phyloP scores from a whole-genome alignment of 2,888 invertebrate genomes.

The Metalampra italica region DNA sequence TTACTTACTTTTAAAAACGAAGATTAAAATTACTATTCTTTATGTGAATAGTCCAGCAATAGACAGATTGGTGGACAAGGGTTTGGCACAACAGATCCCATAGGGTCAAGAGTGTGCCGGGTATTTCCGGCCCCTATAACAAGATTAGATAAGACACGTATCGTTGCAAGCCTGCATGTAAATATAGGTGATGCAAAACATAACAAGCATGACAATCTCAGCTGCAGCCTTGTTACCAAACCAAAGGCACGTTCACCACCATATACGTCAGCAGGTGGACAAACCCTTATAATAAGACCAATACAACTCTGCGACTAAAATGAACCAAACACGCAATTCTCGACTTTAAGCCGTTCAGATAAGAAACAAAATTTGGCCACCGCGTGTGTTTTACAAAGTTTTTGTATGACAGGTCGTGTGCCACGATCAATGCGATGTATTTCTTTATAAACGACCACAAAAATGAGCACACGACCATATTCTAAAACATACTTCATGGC shows the following conservation, averaged over 20 bases:
- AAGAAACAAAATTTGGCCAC: neutral
- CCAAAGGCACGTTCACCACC: slow-evolving; percentile 48
- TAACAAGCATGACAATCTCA: too few species aligned
- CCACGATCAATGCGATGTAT: slow-evolving; percentile 54
- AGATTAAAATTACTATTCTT: too few species aligned
- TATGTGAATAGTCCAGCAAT: too few species aligned
- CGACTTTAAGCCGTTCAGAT: neutral
- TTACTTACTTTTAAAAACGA: too few species aligned
- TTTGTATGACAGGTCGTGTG: slow-evolving; percentile 37
- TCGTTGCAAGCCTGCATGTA: too few species aligned
- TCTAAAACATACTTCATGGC: slow-evolving; percentile 18
- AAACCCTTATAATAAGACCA: slow-evolving; percentile 30
- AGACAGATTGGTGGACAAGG: too few species aligned
- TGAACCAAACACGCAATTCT: slow-evolving; percentile 5
- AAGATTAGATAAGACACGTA: too few species aligned
- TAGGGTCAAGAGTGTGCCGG: too few species aligned
- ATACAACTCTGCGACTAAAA: slow-evolving; percentile 12
- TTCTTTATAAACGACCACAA: slow-evolving; percentile 60
- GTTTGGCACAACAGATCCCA: too few species aligned
- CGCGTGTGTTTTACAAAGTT: neutral
- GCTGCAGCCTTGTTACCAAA: slow-evolving; percentile 37
- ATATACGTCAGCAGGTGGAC: slow-evolving; percentile 65
- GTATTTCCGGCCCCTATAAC: too few species aligned
- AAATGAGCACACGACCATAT: slow-evolving; percentile 62
- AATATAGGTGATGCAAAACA: too few species aligned